Evolutionary conservation across 2,113 vertebrate genomes (phyloP), one percentile per base, ranked within the genome.

Genomic region (Promerops cafer): DNA sequence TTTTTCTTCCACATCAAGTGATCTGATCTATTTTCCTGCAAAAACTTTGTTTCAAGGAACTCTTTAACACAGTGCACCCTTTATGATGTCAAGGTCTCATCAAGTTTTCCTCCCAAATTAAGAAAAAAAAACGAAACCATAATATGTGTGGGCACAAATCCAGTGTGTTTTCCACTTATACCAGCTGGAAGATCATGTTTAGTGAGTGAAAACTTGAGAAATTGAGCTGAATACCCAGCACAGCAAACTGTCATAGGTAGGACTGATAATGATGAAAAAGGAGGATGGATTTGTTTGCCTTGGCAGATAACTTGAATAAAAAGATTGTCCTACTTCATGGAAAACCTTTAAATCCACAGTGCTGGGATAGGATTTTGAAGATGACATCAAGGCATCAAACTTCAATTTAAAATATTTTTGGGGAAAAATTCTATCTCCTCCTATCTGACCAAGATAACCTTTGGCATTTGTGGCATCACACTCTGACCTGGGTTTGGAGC

Each of bases 151-250:
- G 71, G 68, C 52, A 64, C 42, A 87, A 31, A 44, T 72, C 56
- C 60, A 81, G 31, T 45, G 33, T 81, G 71, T 75, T 90, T 78
- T 75, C 33, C 64, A 71, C 87, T 94, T 93, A n/a, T 81, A 60
- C n/a, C 52, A 52, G 21, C 45, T 92, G 44, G 44, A 28, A 95
- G 79, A 71, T 92, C 23, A 19, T 16, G 71, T 74, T 42, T 52
- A 37, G 22, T 53, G 33, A 47, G 35, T 93, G 64, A 80, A 93
- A 90, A 87, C 0, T 0, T 3, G 21, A 68, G 79, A 92, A 69
- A 78, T 21, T 40, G 49, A 96, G 71, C 47, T 60, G 33, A 88
- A 68, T 92, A 44, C 44, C 35, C 52, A 81, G 31, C 56, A 63
- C 35, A 83, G 37, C 13, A 35, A 81, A 66, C 44, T 64, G 20